These are phyloP conservation scores for Chaetophractus vellerosus DNA, from an alignment of 2,797 vertebrate genomes.

Conservation along the genomic window DNA sequence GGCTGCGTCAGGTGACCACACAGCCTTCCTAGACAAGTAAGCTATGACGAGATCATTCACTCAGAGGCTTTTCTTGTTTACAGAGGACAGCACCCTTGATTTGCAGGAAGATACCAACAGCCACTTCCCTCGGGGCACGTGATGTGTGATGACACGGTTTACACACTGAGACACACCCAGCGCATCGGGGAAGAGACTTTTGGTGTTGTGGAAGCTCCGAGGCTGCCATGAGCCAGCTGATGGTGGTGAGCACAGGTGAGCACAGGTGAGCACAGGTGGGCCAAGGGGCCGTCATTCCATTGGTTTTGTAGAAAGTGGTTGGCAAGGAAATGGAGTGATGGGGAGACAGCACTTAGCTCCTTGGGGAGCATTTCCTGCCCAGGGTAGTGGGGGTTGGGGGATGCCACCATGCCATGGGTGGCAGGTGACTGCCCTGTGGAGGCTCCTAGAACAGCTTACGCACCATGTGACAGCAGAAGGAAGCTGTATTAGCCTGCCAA, in stretches of 20 bases:
- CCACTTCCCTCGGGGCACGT: fast-evolving
- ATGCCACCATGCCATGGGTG: fast-evolving
- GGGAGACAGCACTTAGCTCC: neutral
- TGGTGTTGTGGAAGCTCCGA: neutral
- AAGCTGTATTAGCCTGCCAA: neutral
- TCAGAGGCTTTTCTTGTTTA: neutral
- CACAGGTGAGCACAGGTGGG: neutral
- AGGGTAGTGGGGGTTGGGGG: neutral
- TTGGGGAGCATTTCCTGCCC: neutral
- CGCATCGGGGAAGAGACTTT: neutral
- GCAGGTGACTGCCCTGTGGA: slow-evolving; percentile 70
- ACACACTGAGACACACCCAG: neutral
- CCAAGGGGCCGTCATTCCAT: fast-evolving
- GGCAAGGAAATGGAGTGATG: neutral
- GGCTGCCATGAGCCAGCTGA: neutral
- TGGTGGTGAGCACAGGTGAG: neutral
- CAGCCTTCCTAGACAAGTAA: neutral
- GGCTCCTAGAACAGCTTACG: slow-evolving; percentile 79
- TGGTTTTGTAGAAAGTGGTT: neutral
- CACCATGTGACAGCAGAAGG: slow-evolving; percentile 76
- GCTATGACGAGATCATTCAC: neutral
- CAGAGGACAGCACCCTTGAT: slow-evolving; percentile 25
- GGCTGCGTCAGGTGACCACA: too few relatives aligned
- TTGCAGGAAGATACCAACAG: neutral
- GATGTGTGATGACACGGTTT: neutral